These are phyloP conservation scores for Phoenicopterus ruber DNA, from an alignment of 2,113 vertebrate genomes.

Conservation along the genomic window DNA sequence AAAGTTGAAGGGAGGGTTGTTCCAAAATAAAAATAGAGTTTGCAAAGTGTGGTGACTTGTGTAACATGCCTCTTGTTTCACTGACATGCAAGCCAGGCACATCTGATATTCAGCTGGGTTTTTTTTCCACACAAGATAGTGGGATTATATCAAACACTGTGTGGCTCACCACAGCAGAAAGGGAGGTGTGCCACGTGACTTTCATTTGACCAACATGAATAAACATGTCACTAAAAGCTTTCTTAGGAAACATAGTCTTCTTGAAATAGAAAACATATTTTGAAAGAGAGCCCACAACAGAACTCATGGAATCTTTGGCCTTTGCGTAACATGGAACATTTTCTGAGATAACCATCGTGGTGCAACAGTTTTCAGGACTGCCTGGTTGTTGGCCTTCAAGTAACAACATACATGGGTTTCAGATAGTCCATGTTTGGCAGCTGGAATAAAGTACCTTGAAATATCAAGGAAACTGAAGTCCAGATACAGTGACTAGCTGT, in stretches of 20 bases:
- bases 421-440: conserved; percentile 33
- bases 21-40: conserved; percentile 18
- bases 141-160: conserved; percentile 34
- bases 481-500: conserved; percentile 7
- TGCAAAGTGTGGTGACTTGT: background rate
- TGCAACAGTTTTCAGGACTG: conserved; percentile 23
- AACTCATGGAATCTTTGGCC: conserved; percentile 62
- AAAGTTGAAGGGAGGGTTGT: background rate
- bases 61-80: conserved; percentile 26
- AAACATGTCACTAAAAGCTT: conserved; percentile 36
- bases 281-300: conserved; percentile 63
- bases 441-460: conserved; percentile 36
- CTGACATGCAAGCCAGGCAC: conserved; percentile 34
- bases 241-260: conserved; percentile 44
- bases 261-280: conserved; percentile 50
- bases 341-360: conserved; percentile 25
- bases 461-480: conserved; percentile 23
- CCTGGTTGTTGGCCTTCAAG: background rate
- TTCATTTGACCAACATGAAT: conserved; percentile 40
- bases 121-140: conserved; percentile 26
- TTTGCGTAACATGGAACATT: conserved; percentile 51
- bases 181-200: conserved; percentile 36
- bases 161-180: conserved; percentile 30
- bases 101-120: conserved; percentile 55
- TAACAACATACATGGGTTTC: background rate